Conservation (phyloP, 1,140 invertebrate species). For the Halesus radiatus region DNA sequence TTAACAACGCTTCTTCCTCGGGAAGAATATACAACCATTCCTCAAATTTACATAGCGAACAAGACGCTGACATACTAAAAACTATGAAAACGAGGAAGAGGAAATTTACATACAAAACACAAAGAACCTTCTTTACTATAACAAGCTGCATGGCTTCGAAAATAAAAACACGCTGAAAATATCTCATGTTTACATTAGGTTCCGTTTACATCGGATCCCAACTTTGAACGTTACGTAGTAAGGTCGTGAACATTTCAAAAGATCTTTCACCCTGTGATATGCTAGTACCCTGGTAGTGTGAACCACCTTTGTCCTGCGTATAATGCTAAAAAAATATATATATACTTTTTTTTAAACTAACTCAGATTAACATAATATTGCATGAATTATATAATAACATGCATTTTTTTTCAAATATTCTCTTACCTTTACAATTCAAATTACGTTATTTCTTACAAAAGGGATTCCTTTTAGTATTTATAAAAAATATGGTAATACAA, state of each 20-base stretch:
- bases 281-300: neutral
- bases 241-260: neutral
- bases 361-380: too few relatives aligned
- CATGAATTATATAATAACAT: too few relatives aligned
- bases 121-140: neutral
- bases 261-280: neutral
- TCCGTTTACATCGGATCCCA: conserved; percentile 5
- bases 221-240: neutral
- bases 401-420: too few relatives aligned
- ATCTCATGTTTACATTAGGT: conserved; percentile 27
- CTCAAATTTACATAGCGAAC: neutral
- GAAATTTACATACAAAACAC: conserved; percentile 16
- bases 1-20: too few relatives aligned
- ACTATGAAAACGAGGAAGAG: neutral
- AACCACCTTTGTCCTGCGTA: neutral
- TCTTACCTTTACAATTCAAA: too few relatives aligned
- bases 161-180: neutral
- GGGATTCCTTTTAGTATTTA: too few relatives aligned
- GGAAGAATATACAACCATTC: neutral
- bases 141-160: neutral
- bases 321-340: too few relatives aligned
- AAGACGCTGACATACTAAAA: neutral
- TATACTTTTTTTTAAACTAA: too few relatives aligned
- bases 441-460: too few relatives aligned
- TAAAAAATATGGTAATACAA: too few relatives aligned